These are phyloP conservation scores for Meliscaeva auricollis DNA, from an alignment of 2,888 invertebrate genomes.

Conservation along the genomic window DNA sequence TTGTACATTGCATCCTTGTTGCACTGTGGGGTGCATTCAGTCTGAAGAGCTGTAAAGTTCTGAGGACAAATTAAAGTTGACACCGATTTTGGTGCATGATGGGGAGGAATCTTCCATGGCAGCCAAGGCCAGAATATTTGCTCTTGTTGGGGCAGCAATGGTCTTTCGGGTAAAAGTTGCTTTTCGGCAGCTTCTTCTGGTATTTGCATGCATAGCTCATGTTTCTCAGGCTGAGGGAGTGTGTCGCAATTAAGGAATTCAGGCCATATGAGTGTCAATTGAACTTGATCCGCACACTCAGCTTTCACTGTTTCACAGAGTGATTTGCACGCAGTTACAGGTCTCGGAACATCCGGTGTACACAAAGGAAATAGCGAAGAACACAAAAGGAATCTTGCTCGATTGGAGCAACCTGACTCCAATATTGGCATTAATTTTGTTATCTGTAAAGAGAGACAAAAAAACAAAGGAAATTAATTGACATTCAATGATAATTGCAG, in stretches of 20 bases:
- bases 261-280: constrained; percentile 89
- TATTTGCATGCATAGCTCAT: constrained; percentile 91
- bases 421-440: constrained; percentile 89
- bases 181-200: constrained; percentile 79
- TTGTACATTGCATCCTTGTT: constrained; percentile 89
- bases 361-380: constrained; percentile 96
- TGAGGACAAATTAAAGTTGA: constrained; percentile 85
- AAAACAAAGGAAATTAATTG: constrained; percentile 58
- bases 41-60: constrained; percentile 86
- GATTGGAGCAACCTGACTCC: constrained; percentile 91
- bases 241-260: constrained; percentile 90
- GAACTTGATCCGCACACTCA: constrained; percentile 87
- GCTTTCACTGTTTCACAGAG: constrained; percentile 91
- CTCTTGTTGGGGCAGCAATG: constrained; percentile 70
- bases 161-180: constrained; percentile 63
- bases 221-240: constrained; percentile 90
- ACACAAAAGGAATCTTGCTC: constrained; percentile 94
- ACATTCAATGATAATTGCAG: constrained; percentile 63
- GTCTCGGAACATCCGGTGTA: constrained; percentile 92
- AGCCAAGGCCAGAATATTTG: constrained; percentile 82
- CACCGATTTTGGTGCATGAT: constrained; percentile 76
- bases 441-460: constrained; percentile 86
- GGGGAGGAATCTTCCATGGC: constrained; percentile 80
- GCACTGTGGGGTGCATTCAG: constrained; percentile 87
- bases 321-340: constrained; percentile 93